Base-by-base conservation (phyloP, 2,888 invertebrate species). In the Sepiola atlantica region DNA sequence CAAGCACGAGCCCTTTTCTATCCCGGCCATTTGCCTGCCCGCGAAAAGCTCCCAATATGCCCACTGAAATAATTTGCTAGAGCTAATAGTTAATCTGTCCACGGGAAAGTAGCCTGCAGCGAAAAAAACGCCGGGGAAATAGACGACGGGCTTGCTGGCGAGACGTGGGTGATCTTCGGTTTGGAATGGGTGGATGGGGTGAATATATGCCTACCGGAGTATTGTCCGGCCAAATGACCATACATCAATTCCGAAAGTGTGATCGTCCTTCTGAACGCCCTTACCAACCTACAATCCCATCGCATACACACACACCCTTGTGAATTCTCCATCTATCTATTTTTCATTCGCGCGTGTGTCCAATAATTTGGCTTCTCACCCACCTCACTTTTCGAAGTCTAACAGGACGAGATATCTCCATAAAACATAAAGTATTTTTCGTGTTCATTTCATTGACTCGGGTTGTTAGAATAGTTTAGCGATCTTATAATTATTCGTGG, bases 31-130 rank as follows among this genome's bases (percentile, higher is more conserved):
- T 77, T 12, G 16, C 77, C 14, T 20, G 8, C n/a, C 77, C 77
- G 45, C 77, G 77, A n/a, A 77, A 77, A 77, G 32, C 77, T 77
- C 77, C 77, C 77, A 77, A 77, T 77, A 77, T 77, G 77, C 77
- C 77, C 77, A 77, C n/a, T 77, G 77, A 77, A 77, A 77, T 77
- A 77, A 77, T 77, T 77, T n/a, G 77, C n/a, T 77, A 77, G n/a
- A 77, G 77, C 77, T 77, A 77, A 77, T 77, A 77, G 77, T 77
- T 77, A 77, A 77, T 77, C 77, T 77, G 77, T 77, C 77, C 77
- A 77, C 77, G n/a, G 77, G 77, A 77, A 77, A 77, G 77, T 77
- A n/a, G 77, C 77, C 77, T n/a, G 77, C 77, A 77, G 77, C 77
- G 77, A 77, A 77, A 77, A 45, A n/a, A n/a, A n/a, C 77, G 32